Percentiles rank a stretch among this genome's conserved stretches.
These are phyloP conservation scores for Salticus scenicus DNA, from an alignment of 2,888 invertebrate species.

Conservation along the genomic window DNA sequence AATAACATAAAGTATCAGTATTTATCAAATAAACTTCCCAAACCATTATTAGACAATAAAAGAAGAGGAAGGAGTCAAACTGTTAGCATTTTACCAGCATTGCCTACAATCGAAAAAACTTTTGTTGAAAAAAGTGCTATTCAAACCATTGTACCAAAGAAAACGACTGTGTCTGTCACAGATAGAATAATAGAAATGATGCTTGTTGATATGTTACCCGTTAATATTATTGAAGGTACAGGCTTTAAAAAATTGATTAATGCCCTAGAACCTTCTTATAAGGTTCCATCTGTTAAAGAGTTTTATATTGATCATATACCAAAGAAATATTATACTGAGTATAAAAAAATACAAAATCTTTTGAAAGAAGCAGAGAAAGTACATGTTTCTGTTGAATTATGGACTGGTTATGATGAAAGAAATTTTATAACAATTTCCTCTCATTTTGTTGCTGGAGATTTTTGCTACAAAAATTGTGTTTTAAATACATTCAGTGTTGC, in stretches of 20 bases:
- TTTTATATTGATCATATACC: conserved; percentile 63
- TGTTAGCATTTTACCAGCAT: conserved; percentile 36
- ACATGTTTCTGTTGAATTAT: conserved; percentile 54
- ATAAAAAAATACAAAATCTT: conserved; percentile 57
- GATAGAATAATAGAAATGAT: conserved; percentile 62
- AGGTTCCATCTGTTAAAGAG: conserved; percentile 49
- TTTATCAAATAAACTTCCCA: conserved; percentile 55
- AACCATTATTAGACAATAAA: conserved; percentile 42
- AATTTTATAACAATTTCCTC: conserved; percentile 48
- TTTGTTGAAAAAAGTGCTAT: conserved; percentile 32
- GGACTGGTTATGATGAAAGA: conserved; percentile 45
- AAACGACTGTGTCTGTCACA: conserved; percentile 42
- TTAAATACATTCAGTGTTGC: conserved; percentile 36
- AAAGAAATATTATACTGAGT: conserved; percentile 60
- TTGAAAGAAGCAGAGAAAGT: conserved; percentile 53
- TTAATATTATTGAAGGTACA: conserved; percentile 41
- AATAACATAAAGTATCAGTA: conserved; percentile 63
- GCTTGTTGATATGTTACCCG: conserved; percentile 53
- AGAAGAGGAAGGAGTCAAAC: conserved; percentile 13
- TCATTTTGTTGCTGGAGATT: conserved; percentile 53
- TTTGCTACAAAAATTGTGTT: conserved; percentile 44
- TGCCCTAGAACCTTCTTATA: conserved; percentile 40
- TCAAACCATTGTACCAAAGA: conserved; percentile 32
- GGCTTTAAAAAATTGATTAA: conserved; percentile 48
- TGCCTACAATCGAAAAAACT: not conserved